A percentile compares a stretch with the other conserved stretches of the same genome.
Conservation (phyloP, 2,888 invertebrate species). For the Phaedon cochleariae region DNA sequence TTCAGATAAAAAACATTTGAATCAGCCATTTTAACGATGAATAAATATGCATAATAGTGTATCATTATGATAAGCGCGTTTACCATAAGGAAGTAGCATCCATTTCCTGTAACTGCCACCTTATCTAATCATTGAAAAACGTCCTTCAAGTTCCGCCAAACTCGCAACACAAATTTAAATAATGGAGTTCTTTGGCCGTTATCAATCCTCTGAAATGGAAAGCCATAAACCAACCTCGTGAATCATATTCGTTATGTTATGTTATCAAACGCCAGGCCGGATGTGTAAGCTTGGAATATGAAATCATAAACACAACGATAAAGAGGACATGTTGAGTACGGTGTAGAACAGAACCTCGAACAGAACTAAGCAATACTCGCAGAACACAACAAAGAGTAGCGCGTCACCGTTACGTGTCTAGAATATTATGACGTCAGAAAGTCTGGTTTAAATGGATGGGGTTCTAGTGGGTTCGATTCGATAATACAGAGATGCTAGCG, state of each 20-base stretch:
- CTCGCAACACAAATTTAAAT: neutral
- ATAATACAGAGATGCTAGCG: conserved; percentile 4
- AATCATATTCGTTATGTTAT: neutral
- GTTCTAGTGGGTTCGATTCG: neutral
- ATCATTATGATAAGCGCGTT: neutral
- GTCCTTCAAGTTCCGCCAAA: neutral
- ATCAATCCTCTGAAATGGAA: neutral
- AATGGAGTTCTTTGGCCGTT: neutral
- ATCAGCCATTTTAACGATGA: too few species aligned
- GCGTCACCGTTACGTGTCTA: conserved; percentile 47
- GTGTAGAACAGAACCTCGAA: conserved; percentile 24
- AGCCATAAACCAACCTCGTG: neutral
- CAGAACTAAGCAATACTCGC: too few species aligned
- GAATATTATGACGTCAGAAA: conserved; percentile 46
- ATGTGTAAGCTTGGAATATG: conserved; percentile 12
- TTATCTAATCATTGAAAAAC: neutral
- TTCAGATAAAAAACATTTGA: too few species aligned
- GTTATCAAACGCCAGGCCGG: neutral
- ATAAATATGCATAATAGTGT: neutral
- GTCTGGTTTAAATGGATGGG: conserved; percentile 37
- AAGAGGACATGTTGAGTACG: conserved; percentile 12
- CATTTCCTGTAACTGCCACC: neutral
- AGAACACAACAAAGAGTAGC: conserved; percentile 23
- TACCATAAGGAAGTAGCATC: neutral
- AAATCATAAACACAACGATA: conserved; percentile 15